Base-by-base conservation (phyloP, 2,888 invertebrate species). In the Ennomos erosarius region DNA sequence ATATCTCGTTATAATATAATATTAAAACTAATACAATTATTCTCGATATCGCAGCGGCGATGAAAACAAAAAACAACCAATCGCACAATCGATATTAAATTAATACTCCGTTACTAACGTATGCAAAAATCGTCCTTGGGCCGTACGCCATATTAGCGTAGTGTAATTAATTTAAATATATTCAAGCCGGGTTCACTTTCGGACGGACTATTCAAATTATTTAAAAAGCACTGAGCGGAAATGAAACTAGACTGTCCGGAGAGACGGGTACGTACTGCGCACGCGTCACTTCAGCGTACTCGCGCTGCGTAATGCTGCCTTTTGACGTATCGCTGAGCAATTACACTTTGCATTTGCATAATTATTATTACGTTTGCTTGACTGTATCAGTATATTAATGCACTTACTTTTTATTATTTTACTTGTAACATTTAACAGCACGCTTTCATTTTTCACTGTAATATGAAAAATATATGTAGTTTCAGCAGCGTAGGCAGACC, bases 81-180 rank as follows among this genome's bases (percentile, higher is more conserved):
- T 56, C 64, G 52, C 67, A 61, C 67, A 67, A 65, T 66, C 70
- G 69, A 70, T 74, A 76, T 69, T 76, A 81, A 80, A 68, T 68
- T n/a, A 37, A 56, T 55, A 76, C 84, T 78, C 85, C 81, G 84
- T 84, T 84, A 83, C 74, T 73, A 73, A 70, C 74, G 75, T 84
- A 90, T 88, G 87, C 87, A 82, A 89, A 88, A 84, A 82, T 87
- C 88, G 90, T 88, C 90, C 90, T 90, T 89, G 90, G 80, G 59
- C 71, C 75, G 75, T 68, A 69, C 79, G 75, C 80, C 83, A 74
- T 73, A 74, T 80, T 82, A 81, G 78, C 73, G 72, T 72, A 55
- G 70, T 71, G 75, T 88, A 85, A 90, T 90, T 87, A 85, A 88
- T 90, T 88, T 79, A 83, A 89, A 90, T 88, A 70, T 87, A 90